Base-by-base conservation (phyloP, 1,140 invertebrate genomes). In the Drosophila yakuba region DNA sequence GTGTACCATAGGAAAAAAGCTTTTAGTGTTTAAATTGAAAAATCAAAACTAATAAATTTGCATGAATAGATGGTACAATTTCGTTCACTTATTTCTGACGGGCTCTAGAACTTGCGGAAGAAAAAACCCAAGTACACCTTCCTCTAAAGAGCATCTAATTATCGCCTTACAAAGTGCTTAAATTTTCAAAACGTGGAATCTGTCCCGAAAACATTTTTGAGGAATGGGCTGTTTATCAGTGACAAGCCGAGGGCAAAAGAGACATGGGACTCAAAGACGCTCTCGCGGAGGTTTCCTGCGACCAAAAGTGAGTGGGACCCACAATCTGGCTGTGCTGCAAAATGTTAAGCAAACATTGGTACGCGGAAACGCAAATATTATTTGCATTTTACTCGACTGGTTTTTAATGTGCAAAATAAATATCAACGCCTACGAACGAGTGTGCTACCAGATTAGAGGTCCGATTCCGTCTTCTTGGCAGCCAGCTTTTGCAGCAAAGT, bases 401-500 rank as follows among this genome's bases (percentile, higher is more conserved):
- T 75, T 88, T 86, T 86, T 88, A 88, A 86, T 86, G 82, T 79
- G 79, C 44, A 68, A 52, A 82, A 79, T 76, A 86, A 86, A 86
- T 86, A 88, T 67, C 56, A 75, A 55, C 47, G 55, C 11, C 36
- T 45, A 62, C 59, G 72, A 68, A 68, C 74, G 47, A 41, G 45
- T 25, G 23, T 45, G 63, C 43, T 23, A 43, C 28, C 20, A 12
- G n/a, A 10, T 71, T 72, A 82, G 25, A 52, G 17, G 38, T 63
- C 97, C 3, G 89, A 0, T 17, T 35, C 58, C 32, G 48, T 11
- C 56, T 98, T 55, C 93, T 95, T 62, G 97, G 97, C 93, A 93
- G 94, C 88, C 96, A 96, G 83, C 93, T 95, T 92, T 45, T 91
- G 91, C 11, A 92, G 60, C 23, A 92, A 58, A 14, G 91, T 92